These are phyloP conservation scores for Eucriotettix oculatus DNA, from an alignment of 2,888 invertebrate genomes.

Conservation along the genomic window DNA sequence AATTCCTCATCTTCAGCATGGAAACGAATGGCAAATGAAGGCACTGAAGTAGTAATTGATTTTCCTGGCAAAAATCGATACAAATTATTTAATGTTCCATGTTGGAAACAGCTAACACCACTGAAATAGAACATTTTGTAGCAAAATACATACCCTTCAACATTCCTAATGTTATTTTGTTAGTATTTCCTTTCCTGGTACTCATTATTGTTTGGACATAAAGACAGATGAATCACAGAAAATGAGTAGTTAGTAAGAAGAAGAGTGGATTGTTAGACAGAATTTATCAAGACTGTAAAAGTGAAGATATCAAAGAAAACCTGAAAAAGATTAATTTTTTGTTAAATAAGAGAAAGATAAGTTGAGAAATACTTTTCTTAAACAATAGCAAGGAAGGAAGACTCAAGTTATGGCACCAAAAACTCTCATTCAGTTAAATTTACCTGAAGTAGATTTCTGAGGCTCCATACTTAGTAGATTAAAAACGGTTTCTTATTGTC, in stretches of 20 bases:
- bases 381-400: background rate
- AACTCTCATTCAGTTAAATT: background rate
- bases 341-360: too few species aligned
- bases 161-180: slow-evolving; percentile 24
- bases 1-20: slow-evolving; percentile 62
- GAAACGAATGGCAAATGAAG: slow-evolving; percentile 42
- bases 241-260: background rate
- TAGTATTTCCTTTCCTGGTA: slow-evolving; percentile 13
- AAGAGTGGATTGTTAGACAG: background rate
- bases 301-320: background rate
- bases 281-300: background rate
- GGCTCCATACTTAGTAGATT: background rate
- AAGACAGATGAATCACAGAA: background rate
- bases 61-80: slow-evolving; percentile 21
- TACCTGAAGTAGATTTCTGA: slow-evolving; percentile 2
- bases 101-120: background rate
- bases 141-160: slow-evolving; percentile 20
- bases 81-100: background rate
- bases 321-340: background rate
- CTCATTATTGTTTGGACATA: slow-evolving; percentile 5
- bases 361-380: too few species aligned
- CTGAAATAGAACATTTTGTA: background rate
- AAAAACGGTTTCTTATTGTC: background rate
- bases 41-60: slow-evolving; percentile 28
- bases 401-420: background rate